Evolutionary conservation across 2,113 vertebrate genomes (phyloP).

Genomic region (Labeo catla): DNA sequence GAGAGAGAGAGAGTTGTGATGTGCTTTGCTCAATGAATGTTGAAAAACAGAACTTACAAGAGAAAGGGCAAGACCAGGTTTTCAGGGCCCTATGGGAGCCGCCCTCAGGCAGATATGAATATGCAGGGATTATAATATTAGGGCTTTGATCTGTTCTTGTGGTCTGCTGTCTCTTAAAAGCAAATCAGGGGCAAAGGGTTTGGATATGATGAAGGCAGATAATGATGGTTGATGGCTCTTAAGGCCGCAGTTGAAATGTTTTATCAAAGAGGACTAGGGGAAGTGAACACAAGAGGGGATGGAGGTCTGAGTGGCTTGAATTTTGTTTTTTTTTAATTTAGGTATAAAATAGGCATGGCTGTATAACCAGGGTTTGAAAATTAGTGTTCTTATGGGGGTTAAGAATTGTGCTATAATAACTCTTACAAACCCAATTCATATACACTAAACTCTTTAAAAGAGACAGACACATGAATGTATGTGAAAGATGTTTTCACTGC

Average conservation of each 20-base stretch:
- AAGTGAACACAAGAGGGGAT: background rate
- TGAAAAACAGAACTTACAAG: background rate
- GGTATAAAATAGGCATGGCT: too few species aligned
- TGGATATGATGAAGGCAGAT: slow-evolving; percentile 31
- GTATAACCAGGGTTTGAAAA: too few species aligned
- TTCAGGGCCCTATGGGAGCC: background rate
- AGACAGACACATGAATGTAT: too few species aligned
- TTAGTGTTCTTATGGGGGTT: too few species aligned
- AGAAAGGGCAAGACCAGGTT: slow-evolving; percentile 17
- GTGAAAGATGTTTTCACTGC: too few species aligned
- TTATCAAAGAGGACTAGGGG: background rate
- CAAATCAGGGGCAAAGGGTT: slow-evolving; percentile 25
- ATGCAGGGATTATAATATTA: slow-evolving; percentile 34
- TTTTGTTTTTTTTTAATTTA: background rate
- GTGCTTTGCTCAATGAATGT: background rate
- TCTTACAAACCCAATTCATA: too few species aligned
- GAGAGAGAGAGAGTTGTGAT: background rate
- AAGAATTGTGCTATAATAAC: too few species aligned
- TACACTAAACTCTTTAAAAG: too few species aligned
- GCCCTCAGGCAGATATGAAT: slow-evolving; percentile 17
- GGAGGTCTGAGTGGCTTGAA: background rate
- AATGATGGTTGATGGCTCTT: slow-evolving; percentile 43
- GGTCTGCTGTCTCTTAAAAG: slow-evolving; percentile 39
- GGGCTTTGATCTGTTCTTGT: slow-evolving; percentile 27
- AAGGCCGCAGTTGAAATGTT: slow-evolving; percentile 22